Base-by-base conservation (phyloP, 2,797 vertebrate genomes). In the Iguana delicatissima region DNA sequence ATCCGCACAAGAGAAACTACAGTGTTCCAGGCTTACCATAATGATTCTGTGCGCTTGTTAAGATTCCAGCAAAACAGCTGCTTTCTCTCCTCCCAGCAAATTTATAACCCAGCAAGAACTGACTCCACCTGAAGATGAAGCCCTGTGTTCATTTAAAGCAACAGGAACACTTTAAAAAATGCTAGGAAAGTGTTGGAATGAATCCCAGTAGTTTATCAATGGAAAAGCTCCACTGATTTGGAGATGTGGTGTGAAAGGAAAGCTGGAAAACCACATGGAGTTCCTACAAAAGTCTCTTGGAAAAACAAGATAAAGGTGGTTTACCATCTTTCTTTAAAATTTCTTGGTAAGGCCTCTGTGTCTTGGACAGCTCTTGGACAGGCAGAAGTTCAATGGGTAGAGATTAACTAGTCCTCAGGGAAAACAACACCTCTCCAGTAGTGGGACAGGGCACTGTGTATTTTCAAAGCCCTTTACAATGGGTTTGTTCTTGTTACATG, bases 121-220 rank as follows among this genome's bases (percentile, higher is more conserved):
- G 89, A 91, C 89, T 91, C 89, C 89, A 91, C 89, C 89, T 91
- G 89, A 77, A 90, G 80, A 86, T 42, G 89, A 84, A 84, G 26
- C 12, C 57, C 62, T 83, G 14, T 2, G 69, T 59, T 83, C 35
- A 69, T 55, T 91, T 91, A 91, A 91, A 91, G 89, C 72, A 79
- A 91, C 89, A 91, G 89, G 24, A 32, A 1, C 77, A 3, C 85
- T 84, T 77, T 29, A 4, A 32, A 76, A 20, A n/a, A 8, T 16
- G 35, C 38, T 38, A 18, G 46, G 52, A 50, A 64, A 42, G 8
- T 12, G 14, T 59, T 42, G 12, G 35, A 64, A 35, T 62, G 35
- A 55, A 35, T 0, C 8, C 38, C 9, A 12, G 0, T 24, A 18
- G 64, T 80, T 74, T 52, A 4, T 42, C 32, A 0, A 14, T 29